Conservation (phyloP, 2,113 vertebrate species). For the Megaceryle torquata region DNA sequence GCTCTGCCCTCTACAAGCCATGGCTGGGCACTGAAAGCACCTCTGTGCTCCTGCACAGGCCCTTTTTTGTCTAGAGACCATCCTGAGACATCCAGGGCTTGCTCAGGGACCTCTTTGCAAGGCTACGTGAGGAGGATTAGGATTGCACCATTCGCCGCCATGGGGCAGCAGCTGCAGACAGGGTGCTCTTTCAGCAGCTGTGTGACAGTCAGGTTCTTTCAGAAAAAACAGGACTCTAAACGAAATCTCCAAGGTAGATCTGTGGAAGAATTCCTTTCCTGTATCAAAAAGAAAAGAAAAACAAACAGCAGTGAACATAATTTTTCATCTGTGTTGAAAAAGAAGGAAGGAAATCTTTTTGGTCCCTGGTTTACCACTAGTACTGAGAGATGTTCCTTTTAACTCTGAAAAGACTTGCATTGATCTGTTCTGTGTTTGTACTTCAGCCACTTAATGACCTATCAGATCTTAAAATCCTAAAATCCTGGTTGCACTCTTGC, state of each 20-base stretch:
- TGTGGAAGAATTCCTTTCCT: background rate
- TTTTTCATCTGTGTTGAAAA: background rate
- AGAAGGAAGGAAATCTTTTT: background rate
- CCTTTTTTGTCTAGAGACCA: conserved; percentile 2
- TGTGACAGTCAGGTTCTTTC: background rate
- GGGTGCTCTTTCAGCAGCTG: background rate
- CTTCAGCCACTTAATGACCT: background rate
- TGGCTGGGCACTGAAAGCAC: background rate
- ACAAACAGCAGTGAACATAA: background rate
- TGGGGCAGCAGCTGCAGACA: background rate
- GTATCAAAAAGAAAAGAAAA: background rate
- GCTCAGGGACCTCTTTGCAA: background rate
- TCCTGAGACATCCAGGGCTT: background rate
- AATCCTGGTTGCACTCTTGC: background rate
- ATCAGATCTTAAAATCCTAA: background rate
- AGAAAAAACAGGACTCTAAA: background rate
- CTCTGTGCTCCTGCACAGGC: conserved; percentile 48
- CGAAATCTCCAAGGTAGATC: background rate
- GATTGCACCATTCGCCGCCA: background rate
- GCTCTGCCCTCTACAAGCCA: background rate
- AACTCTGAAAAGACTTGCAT: background rate
- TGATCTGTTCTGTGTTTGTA: background rate
- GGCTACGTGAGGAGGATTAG: background rate
- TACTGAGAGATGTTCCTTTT: background rate
- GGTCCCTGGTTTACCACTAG: background rate